Evolutionary conservation across 2,888 invertebrate genomes (phyloP).

Genomic region (Spicauda simplicius): DNA sequence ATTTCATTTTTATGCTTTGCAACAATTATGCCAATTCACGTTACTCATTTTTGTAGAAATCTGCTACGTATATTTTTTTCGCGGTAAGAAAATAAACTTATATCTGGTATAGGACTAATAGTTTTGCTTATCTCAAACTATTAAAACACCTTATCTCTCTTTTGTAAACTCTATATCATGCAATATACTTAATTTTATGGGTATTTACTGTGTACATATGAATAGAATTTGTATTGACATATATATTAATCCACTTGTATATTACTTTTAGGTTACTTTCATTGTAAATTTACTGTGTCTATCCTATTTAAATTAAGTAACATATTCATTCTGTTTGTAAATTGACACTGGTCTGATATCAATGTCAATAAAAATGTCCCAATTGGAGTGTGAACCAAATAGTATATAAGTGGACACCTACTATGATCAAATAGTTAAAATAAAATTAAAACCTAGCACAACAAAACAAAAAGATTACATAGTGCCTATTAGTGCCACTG

Average conservation of each 20-base stretch:
- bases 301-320: background rate
- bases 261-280: background rate
- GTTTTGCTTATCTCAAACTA: background rate
- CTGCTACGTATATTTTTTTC: slow-evolving; percentile 17
- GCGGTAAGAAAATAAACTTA: slow-evolving; percentile 11
- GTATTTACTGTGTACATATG: too few relatives aligned
- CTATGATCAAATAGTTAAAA: background rate
- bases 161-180: background rate
- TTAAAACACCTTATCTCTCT: background rate
- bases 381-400: background rate
- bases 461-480: too few relatives aligned
- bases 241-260: background rate
- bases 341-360: background rate
- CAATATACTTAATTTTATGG: too few relatives aligned
- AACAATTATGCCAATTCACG: background rate
- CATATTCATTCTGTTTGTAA: background rate
- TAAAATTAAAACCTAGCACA: too few relatives aligned
- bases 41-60: slow-evolving; percentile 1
- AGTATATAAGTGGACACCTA: background rate
- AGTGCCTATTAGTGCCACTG: too few relatives aligned
- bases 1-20: slow-evolving; percentile 9
- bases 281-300: background rate
- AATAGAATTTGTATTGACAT: too few relatives aligned
- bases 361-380: background rate
- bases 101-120: background rate